Evolutionary conservation across 92 coral and sea anemone genomes (phyloP), one percentile per base, ranked within the genome.

Genomic region (Hydrozoanthus gracilis): DNA sequence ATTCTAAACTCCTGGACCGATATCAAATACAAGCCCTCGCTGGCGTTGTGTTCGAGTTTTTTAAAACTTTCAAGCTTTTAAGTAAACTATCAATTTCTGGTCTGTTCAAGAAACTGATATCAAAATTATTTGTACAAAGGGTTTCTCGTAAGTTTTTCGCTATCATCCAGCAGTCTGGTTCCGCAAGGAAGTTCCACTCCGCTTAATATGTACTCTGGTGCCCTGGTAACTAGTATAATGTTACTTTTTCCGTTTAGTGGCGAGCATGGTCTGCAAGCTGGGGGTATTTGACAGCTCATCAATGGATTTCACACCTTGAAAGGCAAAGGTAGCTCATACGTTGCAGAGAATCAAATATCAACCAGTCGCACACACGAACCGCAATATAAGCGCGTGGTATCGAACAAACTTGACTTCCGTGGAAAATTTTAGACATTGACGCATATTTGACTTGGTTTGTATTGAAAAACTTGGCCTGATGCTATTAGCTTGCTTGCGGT

Each of bases 401-500:
- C 73, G 58, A 15, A 4, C 20, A 51, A 56, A 56, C 48, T 64
- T 11, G 55, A 49, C 7, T 47, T 64, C 44, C 84, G 72, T 79
- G 84, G 15, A 54, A 79, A 47, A 48, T 18, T 35, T 1, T 4
- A 80, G 85, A 8, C 35, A 47, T 16, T 62, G 46, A 20, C 85
- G 73, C 44, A 73, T 13, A 62, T 62, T 79, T 8, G 44, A 64
- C 72, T 62, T 58, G 4, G 48, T 66, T 4, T 51, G 8, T 54
- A 44, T 46, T 64, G 48, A 65, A 79, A 18, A 13, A 11, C 27
- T 0, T 52, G 16, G 49, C 73, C 73, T 48, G 74, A 61, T n/a
- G 55, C 73, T 79, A 62, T 64, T 79, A 79, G 84, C 71, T 79
- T 79, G 84, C 64, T 80, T 65, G 85, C 74, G 85, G 85, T 65